Base-by-base conservation (phyloP, 2,888 invertebrate species). In the Junonia oenone region DNA sequence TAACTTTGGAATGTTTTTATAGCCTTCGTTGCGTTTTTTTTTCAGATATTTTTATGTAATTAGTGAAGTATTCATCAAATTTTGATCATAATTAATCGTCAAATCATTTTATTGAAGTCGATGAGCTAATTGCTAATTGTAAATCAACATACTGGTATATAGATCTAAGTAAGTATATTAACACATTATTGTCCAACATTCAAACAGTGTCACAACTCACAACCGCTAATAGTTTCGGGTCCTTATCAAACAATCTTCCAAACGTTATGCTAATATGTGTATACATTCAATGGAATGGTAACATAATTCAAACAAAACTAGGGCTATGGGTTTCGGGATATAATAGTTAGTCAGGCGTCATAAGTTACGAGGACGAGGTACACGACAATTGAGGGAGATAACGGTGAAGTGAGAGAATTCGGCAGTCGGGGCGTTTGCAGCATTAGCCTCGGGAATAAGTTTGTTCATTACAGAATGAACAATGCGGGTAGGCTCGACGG, bases 381-480 rank as follows among this genome's bases (percentile, higher is more conserved):
- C 51, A 65, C 75, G 79, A 83, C 84, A 85, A 79, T 76, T 75
- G 65, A 54, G 59, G 56, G 66, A 79, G 86, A 86, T 86, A 88
- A 83, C 73, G 72, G 71, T 72, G 68, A 72, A 78, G 75, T 69
- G 72, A 73, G 73, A 62, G 80, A 85, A 85, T 90, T 90, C 73
- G 86, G 87, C 71, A 74, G 75, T 72, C 72, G 68, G 66, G 71
- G 76, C 75, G 76, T 73, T 81, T 78, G 51, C 37, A 53, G 78
- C 77, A 82, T 89, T 86, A 88, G 86, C 80, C 72, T 75, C 73
- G 75, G 78, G 83, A 87, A 84, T 85, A 90, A 90, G 88, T 90
- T 90, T 82, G 86, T 90, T 90, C 90, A 90, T 90, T 90, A 90
- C 83, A 68, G 67, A 67, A 78, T 68, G 82, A 89, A 88, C 90